phyloP scores from a whole-genome alignment of 2,797 vertebrate species.

The Macroramphosus scolopax region DNA sequence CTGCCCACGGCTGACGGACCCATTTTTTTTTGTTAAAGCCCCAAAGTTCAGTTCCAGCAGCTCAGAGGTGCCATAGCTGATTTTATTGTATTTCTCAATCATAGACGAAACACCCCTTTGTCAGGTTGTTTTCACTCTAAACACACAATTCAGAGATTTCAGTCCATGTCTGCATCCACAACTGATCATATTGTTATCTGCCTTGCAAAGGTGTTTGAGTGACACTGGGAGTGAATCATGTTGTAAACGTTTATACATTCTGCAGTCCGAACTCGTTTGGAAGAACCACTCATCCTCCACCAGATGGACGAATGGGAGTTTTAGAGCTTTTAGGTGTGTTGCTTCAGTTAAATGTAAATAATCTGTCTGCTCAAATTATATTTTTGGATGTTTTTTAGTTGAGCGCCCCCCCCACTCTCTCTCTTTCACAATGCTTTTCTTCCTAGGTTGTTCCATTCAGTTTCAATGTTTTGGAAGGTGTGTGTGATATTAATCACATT shows the following conservation, averaged over 20 bases:
- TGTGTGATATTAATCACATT: slow-evolving; percentile 54
- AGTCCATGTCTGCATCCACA: slow-evolving; percentile 20
- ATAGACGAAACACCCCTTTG: no score
- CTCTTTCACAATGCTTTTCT: slow-evolving; percentile 29
- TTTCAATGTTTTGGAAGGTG: slow-evolving; percentile 50
- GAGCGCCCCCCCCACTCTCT: no score
- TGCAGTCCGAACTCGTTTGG: no score
- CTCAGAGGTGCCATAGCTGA: slow-evolving; percentile 54
- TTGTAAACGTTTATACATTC: slow-evolving; percentile 8
- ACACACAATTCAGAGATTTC: slow-evolving; percentile 16
- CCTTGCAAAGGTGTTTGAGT: slow-evolving; percentile 38
- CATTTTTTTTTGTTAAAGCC: slow-evolving; percentile 3
- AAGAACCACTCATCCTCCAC: slow-evolving; percentile 11
- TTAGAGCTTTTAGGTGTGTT: slow-evolving; percentile 15
- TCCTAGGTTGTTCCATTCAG: slow-evolving; percentile 36
- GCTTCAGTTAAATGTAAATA: slow-evolving; percentile 51
- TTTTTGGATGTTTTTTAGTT: no score
- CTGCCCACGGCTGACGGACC: slow-evolving; percentile 5
- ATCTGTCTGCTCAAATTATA: slow-evolving; percentile 30
- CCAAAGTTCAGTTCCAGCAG: slow-evolving; percentile 32
- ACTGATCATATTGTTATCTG: slow-evolving; percentile 21
- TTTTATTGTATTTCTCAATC: no score
- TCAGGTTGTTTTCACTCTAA: slow-evolving; percentile 8
- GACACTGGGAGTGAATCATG: slow-evolving; percentile 18
- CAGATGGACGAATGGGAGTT: no score